Evolutionary conservation across 2,113 vertebrate species (phyloP), one percentile per base, ranked within the genome.

Genomic region (Sula dactylatra): DNA sequence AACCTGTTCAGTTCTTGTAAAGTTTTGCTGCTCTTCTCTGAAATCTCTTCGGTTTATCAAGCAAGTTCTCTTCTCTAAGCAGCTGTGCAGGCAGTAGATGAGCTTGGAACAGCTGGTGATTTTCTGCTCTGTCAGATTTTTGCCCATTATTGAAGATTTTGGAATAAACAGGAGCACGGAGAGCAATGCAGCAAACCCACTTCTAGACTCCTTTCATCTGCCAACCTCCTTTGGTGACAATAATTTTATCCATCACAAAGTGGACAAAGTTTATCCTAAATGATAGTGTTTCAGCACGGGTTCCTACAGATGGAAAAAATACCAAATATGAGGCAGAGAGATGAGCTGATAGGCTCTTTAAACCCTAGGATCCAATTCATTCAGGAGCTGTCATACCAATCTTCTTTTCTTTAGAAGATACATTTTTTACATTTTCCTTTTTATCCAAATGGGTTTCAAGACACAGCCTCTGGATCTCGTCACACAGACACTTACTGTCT

Each of bases 361-460:
- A 96, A 82, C 49, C 36, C 78, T 3, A 29, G 50, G 74, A 87
- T 66, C 73, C 64, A 84, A 62, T 95, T 70, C 45, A 73, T 91
- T 89, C 86, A 78, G 90, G 80, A 93, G 74, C 93, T 86, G 90
- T 94, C 96, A 86, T 15, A 89, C 22, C 91, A 73, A 77, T 70
- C 80, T 71, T 55, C 82, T 73, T n/a, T 69, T 19, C 92, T 89
- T 97, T 66, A 93, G 86, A 92, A 94, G 89, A 81, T 29, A 64
- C 72, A 93, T 96, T 92, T 96, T 86, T 97, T 13, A 84, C 79
- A 96, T 96, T 95, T 96, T 97, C 93, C 86, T 72, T 92, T 94
- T 97, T 85, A 96, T 96, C 93, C 94, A 61, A 55, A 81, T 10
- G 81, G 59, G 66, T 92, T 97, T 93, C 65, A 56, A 64, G 83